Percentiles rank a stretch among this genome's conserved stretches.
Conservation (phyloP, 1,140 invertebrate species). For the Drosophila athabasca region DNA sequence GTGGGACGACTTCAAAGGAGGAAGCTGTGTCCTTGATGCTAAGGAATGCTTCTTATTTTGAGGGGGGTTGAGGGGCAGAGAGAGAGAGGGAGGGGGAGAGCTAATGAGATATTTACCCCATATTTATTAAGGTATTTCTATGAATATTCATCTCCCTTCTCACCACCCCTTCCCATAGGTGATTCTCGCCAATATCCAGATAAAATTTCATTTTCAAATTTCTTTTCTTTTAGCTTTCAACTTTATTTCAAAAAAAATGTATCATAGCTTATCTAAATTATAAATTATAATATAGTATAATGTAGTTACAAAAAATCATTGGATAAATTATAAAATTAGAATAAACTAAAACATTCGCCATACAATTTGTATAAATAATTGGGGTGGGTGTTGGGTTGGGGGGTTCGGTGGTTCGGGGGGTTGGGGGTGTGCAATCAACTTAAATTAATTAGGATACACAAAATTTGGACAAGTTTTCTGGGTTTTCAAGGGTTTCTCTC, state of each 20-base stretch:
- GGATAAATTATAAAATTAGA: slow-evolving; percentile 40
- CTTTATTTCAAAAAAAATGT: slow-evolving; percentile 67
- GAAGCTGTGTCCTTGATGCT: slow-evolving; percentile 47
- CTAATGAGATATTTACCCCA: slow-evolving; percentile 24
- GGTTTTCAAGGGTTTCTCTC: slow-evolving; percentile 19
- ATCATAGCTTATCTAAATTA: slow-evolving; percentile 33
- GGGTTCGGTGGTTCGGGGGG: neutral
- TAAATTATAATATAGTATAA: slow-evolving; percentile 23
- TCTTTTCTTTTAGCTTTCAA: slow-evolving; percentile 57
- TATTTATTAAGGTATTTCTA: neutral
- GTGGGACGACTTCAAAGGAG: slow-evolving; percentile 24
- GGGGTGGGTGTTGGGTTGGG: neutral
- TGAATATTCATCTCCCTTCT: neutral
- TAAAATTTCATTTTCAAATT: neutral
- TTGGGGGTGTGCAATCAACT: neutral
- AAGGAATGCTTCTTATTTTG: slow-evolving; percentile 5
- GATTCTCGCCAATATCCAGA: too few species aligned
- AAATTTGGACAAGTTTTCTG: slow-evolving; percentile 61
- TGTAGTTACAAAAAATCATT: slow-evolving; percentile 39
- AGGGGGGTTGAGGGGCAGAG: neutral
- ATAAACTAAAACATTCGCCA: slow-evolving; percentile 39
- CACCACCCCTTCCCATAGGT: neutral
- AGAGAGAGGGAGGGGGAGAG: neutral
- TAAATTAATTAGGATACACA: slow-evolving; percentile 32
- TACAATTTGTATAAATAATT: slow-evolving; percentile 32